Conservation (phyloP, 2,888 invertebrate species). For the Archaeoteleia sp. region DNA sequence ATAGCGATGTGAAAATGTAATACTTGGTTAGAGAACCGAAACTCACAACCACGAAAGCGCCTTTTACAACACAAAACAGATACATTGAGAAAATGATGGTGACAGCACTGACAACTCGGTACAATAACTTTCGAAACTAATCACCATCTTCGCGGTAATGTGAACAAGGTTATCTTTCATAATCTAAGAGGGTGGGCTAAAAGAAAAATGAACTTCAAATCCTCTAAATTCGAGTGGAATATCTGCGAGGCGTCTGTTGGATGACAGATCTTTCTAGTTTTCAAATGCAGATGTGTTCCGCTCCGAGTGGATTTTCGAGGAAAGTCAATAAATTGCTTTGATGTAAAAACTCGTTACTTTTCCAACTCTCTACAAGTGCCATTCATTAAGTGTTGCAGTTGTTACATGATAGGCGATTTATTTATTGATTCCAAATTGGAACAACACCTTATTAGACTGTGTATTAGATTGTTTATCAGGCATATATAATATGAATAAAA, state of each 20-base stretch:
- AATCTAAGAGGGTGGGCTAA: too few species aligned
- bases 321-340: constrained; percentile 35
- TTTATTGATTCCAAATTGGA: too few species aligned
- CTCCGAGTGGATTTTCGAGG: constrained; percentile 35
- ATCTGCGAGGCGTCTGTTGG: constrained; percentile 12
- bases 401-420: constrained; percentile 42
- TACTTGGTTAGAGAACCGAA: neutral
- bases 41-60: too few species aligned
- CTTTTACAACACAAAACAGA: too few species aligned
- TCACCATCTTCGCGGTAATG: constrained; percentile 19
- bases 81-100: constrained; percentile 19
- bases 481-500: too few species aligned
- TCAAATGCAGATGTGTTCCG: constrained; percentile 32
- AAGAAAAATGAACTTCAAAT: too few species aligned
- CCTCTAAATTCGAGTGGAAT: constrained; percentile 41
- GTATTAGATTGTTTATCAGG: too few species aligned
- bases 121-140: constrained; percentile 40
- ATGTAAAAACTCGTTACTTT: constrained; percentile 36
- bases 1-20: too few species aligned
- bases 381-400: constrained; percentile 48
- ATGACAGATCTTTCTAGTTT: constrained; percentile 20
- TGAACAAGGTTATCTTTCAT: constrained; percentile 41
- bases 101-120: constrained; percentile 37
- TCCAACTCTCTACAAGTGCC: constrained; percentile 38
- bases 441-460: too few species aligned